phyloP scores from a whole-genome alignment of 2,797 vertebrate genomes.

The Borostomias antarcticus region DNA sequence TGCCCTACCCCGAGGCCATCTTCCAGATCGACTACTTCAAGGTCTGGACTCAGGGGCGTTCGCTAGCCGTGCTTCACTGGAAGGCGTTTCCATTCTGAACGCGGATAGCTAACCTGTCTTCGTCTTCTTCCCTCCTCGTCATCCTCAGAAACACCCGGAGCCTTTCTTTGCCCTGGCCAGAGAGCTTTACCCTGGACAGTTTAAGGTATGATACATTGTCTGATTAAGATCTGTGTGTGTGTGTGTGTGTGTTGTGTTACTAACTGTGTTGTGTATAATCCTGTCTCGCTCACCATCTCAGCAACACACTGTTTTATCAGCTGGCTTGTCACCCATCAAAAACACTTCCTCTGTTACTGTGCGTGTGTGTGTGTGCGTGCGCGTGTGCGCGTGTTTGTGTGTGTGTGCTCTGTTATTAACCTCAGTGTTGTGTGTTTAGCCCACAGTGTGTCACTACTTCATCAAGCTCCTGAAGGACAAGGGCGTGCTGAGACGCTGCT shows the following conservation, averaged over 20 bases:
- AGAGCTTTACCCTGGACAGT: slow-evolving; percentile 92
- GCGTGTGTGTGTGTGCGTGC: neutral
- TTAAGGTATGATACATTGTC: slow-evolving; percentile 79
- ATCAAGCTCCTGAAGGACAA: slow-evolving; percentile 89
- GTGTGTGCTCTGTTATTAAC: slow-evolving; percentile 3
- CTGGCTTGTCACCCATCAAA: too few species aligned
- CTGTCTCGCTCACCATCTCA: too few species aligned
- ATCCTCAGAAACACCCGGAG: slow-evolving; percentile 87
- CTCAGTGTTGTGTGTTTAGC: slow-evolving; percentile 66
- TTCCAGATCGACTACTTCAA: slow-evolving; percentile 92
- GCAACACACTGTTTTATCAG: too few species aligned
- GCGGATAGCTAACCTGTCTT: neutral
- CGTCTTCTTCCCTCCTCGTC: neutral
- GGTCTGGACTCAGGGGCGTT: slow-evolving; percentile 59
- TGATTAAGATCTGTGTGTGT: slow-evolving; percentile 10
- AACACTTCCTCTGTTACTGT: neutral
- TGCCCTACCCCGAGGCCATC: slow-evolving; percentile 92
- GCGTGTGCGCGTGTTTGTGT: neutral
- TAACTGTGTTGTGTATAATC: too few species aligned
- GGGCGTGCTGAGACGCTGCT: slow-evolving; percentile 84
- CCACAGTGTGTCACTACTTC: slow-evolving; percentile 91
- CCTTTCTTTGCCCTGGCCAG: slow-evolving; percentile 89
- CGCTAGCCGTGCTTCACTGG: too few species aligned
- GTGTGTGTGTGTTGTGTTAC: neutral
- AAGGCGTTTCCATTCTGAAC: neutral